These are phyloP conservation scores for Micrasema longulum DNA, from an alignment of 1,140 invertebrate species.

Conservation along the genomic window DNA sequence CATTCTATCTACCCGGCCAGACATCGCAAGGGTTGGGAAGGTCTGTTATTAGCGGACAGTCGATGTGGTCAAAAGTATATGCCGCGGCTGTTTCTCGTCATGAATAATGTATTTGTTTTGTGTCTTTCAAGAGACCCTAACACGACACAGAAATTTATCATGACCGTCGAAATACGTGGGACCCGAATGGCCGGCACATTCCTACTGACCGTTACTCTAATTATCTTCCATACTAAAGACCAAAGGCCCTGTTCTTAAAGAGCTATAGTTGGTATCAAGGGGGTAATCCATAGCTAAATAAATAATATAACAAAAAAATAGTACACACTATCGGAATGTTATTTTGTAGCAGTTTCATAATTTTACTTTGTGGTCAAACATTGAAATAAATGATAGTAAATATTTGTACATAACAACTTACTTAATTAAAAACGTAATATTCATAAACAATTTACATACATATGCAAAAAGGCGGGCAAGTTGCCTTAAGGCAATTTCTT, in stretches of 20 bases:
- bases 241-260: constrained; percentile 18
- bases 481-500: no score
- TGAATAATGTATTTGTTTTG: constrained; percentile 39
- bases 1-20: no score
- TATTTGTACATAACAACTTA: no score
- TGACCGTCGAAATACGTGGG: constrained; percentile 23
- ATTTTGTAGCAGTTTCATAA: no score
- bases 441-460: no score
- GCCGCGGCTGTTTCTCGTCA: constrained; percentile 29
- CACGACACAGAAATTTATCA: constrained; percentile 36
- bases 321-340: no score
- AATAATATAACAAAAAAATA: constrained; percentile 15
- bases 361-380: no score
- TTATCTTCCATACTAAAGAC: constrained; percentile 29
- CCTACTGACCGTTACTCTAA: constrained; percentile 30
- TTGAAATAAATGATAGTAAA: no score
- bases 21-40: background rate
- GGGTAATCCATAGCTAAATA: constrained; percentile 15
- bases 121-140: constrained; percentile 28
- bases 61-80: constrained; percentile 21
- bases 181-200: constrained; percentile 27
- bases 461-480: no score
- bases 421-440: no score
- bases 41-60: constrained; percentile 29
- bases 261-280: constrained; percentile 24